A percentile compares a stretch with the other conserved stretches of the same genome.
phyloP scores from a whole-genome alignment of 2,113 vertebrate species.

The Platanista minor region DNA sequence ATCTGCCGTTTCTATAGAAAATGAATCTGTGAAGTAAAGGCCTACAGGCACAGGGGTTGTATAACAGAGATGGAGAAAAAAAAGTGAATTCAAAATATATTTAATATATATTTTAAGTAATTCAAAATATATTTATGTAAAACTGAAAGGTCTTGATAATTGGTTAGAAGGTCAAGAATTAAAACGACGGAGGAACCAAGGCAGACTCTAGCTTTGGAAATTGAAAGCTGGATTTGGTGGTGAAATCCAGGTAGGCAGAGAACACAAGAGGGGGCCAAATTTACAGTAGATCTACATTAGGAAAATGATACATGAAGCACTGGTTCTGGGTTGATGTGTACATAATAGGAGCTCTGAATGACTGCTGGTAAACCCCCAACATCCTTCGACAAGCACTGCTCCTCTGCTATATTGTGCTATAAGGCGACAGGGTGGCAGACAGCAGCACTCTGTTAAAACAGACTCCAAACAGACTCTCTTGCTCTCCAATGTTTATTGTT shows the following conservation, averaged over 20 bases:
- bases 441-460: not conserved
- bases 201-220: not conserved
- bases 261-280: not conserved
- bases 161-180: not conserved
- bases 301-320: not conserved
- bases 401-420: accelerated
- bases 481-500: not conserved
- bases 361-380: not conserved
- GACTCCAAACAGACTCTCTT: not conserved
- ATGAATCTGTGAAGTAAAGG: not conserved
- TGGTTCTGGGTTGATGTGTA: no score
- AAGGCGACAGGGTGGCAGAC: accelerated
- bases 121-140: not conserved
- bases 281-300: not conserved
- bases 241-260: not conserved
- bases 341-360: not conserved
- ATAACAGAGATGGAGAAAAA: not conserved
- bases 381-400: not conserved
- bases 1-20: not conserved
- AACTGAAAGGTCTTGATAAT: not conserved
- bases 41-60: not conserved
- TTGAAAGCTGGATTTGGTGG: not conserved
- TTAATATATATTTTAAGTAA: not conserved
- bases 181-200: not conserved
- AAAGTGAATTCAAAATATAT: not conserved